These are phyloP conservation scores for Zootermopsis nevadensis DNA, from an alignment of 2,888 invertebrate species.

Conservation along the genomic window DNA sequence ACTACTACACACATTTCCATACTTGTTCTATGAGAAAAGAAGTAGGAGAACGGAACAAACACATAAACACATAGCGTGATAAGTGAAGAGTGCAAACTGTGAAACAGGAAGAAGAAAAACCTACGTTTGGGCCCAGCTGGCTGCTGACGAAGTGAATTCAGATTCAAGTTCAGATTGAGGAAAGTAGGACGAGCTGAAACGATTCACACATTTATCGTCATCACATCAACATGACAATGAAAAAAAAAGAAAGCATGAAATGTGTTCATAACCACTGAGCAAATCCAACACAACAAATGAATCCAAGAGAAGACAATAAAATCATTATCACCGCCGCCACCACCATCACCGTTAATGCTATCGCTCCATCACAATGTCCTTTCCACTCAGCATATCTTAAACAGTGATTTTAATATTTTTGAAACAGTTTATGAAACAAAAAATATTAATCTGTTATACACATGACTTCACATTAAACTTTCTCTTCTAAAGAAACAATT, in stretches of 20 bases:
- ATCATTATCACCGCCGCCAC: too few species aligned
- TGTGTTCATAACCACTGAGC: constrained; percentile 9
- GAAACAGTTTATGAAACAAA: too few species aligned
- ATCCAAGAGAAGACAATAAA: too few species aligned
- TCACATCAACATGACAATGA: constrained; percentile 26
- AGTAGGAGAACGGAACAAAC: neutral
- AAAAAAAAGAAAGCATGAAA: neutral
- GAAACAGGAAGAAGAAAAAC: constrained; percentile 64
- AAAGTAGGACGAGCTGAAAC: constrained; percentile 97
- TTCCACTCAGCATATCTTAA: too few species aligned
- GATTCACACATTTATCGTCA: constrained; percentile 55
- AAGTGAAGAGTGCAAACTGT: constrained; percentile 47
- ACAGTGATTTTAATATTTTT: too few species aligned
- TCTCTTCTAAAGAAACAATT: too few species aligned
- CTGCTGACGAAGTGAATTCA: constrained; percentile 90
- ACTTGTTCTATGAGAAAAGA: neutral
- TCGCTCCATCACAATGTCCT: too few species aligned
- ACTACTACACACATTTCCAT: neutral
- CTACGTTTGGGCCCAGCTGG: constrained; percentile 86
- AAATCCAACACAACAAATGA: neutral
- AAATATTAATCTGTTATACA: too few species aligned
- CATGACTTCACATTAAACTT: too few species aligned
- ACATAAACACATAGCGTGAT: neutral
- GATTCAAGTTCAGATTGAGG: constrained; percentile 96
- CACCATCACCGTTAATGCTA: too few species aligned